phyloP scores from a whole-genome alignment of 2,797 vertebrate species.

The Caiman crocodilus region DNA sequence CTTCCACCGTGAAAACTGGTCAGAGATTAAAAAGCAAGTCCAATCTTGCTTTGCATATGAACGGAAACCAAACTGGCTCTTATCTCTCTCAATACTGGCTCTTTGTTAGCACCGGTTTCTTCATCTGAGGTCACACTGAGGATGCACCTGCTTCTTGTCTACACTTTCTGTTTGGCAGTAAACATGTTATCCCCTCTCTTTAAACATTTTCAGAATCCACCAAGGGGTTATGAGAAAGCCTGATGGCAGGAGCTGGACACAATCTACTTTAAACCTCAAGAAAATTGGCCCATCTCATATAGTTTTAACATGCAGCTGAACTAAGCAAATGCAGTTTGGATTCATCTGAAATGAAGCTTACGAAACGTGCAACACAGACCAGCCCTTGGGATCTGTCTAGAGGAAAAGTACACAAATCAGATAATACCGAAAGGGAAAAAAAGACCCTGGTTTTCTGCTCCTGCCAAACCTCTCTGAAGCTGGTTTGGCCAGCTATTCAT shows the following conservation, averaged over 20 bases:
- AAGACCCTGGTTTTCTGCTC: no score
- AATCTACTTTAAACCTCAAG: slow-evolving; percentile 52
- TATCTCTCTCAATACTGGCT: slow-evolving; percentile 44
- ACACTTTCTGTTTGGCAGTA: slow-evolving; percentile 51
- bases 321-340: slow-evolving; percentile 13
- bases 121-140: slow-evolving; percentile 49
- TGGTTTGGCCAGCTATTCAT: neutral
- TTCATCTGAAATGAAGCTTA: neutral
- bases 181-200: slow-evolving; percentile 11
- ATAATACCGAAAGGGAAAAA: accelerated
- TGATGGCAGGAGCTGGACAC: slow-evolving; percentile 14
- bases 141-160: slow-evolving; percentile 55
- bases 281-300: slow-evolving; percentile 35
- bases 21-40: slow-evolving; percentile 12
- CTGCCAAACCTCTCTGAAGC: no score
- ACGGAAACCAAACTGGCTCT: slow-evolving; percentile 51
- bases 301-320: neutral
- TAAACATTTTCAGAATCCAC: slow-evolving; percentile 43
- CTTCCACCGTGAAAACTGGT: neutral
- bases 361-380: neutral
- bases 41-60: slow-evolving; percentile 55
- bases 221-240: slow-evolving; percentile 57
- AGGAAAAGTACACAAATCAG: neutral
- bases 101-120: slow-evolving; percentile 50
- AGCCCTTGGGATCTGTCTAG: neutral